Evolutionary conservation across 2,797 vertebrate species (phyloP), one percentile per base, ranked within the genome.

Genomic region (Pagetopsis macropterus): DNA sequence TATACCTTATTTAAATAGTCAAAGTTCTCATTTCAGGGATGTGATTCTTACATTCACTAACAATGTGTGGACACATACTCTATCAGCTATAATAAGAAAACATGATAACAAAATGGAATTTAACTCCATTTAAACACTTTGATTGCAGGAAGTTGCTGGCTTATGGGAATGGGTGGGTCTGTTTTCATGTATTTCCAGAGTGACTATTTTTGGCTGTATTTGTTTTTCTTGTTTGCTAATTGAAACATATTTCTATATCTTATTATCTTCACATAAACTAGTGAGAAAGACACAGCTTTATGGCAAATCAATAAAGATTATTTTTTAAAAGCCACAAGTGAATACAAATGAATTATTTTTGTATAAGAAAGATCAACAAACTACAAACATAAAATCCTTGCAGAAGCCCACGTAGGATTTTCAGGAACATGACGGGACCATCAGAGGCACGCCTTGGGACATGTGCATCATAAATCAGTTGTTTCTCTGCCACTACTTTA

Each of bases 321-420:
- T 78, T 70, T 23, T 21, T 75, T 33, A 46, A 65, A 5, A 81
- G 86, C 85, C 73, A 89, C 51, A 78, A 86, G 78, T 79, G 76
- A 9, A 16, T 52, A 56, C 66, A 67, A 40, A 45, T 51, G 79
- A 81, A 78, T 72, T 56, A 73, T 85, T 89, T 89, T 92, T 90
- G 89, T 92, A 85, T 37, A 0, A 59, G 8, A 37, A 37, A 37
- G 72, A 54, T 41, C 0, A 19, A 51, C 45, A 43, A 70, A 66
- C 11, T 46, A 33, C 17, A 50, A 15, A 46, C 1, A 9, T 27
- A 27, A 4, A 56, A 17, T 64, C 50, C n/a, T 40, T 10, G 40
- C 37, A 61, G 45, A 13, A 73, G 11, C 27, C 55, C 23, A 37
- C 50, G 62, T 40, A 40, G 33, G 46, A 37, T 56, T 65, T 31